phyloP scores from a whole-genome alignment of 2,888 invertebrate genomes.

The Drosophila kuntzei region DNA sequence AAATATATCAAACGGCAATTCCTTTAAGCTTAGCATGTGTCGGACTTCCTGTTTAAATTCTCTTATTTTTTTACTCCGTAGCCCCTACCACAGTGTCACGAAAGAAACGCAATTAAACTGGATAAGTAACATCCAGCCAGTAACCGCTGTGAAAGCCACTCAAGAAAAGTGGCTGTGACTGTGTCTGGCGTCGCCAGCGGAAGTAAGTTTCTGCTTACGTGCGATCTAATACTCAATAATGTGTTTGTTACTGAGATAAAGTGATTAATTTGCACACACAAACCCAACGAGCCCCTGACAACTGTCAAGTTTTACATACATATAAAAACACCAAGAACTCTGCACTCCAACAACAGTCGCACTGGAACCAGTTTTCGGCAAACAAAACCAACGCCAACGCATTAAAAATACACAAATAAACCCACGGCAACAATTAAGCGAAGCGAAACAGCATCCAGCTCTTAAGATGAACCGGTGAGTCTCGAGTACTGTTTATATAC shows the following conservation, averaged over 20 bases:
- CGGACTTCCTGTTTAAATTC: conserved; percentile 29
- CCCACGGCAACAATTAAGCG: conserved; percentile 33
- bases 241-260: conserved; percentile 65
- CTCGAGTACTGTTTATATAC: conserved; percentile 46
- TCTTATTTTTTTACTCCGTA: conserved; percentile 27
- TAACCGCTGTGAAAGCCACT: conserved; percentile 74
- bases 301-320: conserved; percentile 16
- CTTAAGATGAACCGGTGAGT: conserved; percentile 65
- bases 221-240: conserved; percentile 65
- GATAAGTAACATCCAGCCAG: conserved; percentile 69
- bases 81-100: conserved; percentile 24
- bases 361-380: conserved; percentile 71
- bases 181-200: conserved; percentile 53
- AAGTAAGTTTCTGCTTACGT: conserved; percentile 63
- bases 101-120: conserved; percentile 72
- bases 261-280: conserved; percentile 66
- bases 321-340: conserved; percentile 76
- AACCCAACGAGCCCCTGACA: conserved; percentile 39
- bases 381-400: conserved; percentile 60
- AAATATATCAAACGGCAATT: background rate
- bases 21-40: conserved; percentile 8
- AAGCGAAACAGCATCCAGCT: conserved; percentile 20
- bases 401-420: conserved; percentile 21
- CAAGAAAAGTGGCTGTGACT: conserved; percentile 60
- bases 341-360: conserved; percentile 59